phyloP scores from a whole-genome alignment of 2,797 vertebrate genomes.

The Spinus pinus region DNA sequence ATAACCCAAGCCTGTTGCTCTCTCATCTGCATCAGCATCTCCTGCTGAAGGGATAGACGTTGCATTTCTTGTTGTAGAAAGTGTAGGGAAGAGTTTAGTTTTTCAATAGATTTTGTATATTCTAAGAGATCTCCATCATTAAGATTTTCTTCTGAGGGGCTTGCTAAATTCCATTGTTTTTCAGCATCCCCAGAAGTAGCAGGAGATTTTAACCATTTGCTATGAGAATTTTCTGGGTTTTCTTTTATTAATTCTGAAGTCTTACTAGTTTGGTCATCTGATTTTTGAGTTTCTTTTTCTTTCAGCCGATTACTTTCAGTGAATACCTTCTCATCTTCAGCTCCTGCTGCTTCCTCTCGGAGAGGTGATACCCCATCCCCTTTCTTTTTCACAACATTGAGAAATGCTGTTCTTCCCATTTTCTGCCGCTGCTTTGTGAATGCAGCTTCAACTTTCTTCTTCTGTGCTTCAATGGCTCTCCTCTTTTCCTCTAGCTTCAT shows the following conservation, averaged over 20 bases:
- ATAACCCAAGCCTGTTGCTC: conserved; percentile 94
- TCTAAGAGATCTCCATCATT: conserved; percentile 90
- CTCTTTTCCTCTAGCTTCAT: conserved; percentile 98
- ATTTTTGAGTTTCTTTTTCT: conserved; percentile 62
- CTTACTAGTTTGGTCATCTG: conserved; percentile 58
- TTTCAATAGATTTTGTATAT: conserved; percentile 95
- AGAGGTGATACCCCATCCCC: conserved; percentile 84
- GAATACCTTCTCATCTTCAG: conserved; percentile 79
- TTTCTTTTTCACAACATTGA: conserved; percentile 93
- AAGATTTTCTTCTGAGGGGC: conserved; percentile 78
- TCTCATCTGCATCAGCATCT: conserved; percentile 96
- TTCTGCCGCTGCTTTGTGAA: conserved; percentile 93
- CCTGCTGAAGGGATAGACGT: conserved; percentile 93
- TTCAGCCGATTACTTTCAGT: conserved; percentile 65
- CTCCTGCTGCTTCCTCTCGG: conserved; percentile 79
- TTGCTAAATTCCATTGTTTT: conserved; percentile 74
- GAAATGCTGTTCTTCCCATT: conserved; percentile 94
- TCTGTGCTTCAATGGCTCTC: conserved; percentile 96
- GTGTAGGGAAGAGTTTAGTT: conserved; percentile 90
- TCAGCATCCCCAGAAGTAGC: conserved; percentile 68
- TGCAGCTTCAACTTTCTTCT: conserved; percentile 96
- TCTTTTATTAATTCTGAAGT: conserved; percentile 64
- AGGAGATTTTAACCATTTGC: conserved; percentile 83
- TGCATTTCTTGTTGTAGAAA: conserved; percentile 98
- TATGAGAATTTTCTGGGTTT: conserved; percentile 65